These are phyloP conservation scores for Tarsius wallacei DNA, from an alignment of 2,797 vertebrate species.

Conservation along the genomic window DNA sequence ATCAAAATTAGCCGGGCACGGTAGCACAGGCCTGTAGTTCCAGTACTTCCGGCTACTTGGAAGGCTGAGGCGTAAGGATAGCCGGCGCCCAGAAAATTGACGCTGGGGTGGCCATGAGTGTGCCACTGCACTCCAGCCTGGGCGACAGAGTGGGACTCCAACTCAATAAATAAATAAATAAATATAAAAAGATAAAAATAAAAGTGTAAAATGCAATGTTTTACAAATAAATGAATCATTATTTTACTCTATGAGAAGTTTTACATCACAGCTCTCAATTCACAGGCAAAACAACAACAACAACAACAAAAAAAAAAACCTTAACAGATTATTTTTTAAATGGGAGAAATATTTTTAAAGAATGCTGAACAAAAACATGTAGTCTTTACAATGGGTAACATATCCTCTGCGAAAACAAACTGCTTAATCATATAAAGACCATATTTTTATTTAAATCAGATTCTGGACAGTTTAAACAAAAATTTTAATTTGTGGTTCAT, in stretches of 20 bases:
- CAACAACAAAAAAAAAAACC: conserved; percentile 38
- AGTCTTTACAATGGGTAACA: conserved; percentile 52
- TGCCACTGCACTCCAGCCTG: too few relatives aligned
- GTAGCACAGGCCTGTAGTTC: too few relatives aligned
- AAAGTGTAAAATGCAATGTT: too few relatives aligned
- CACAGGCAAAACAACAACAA: background rate
- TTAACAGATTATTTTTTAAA: conserved; percentile 58
- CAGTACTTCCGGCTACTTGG: too few relatives aligned
- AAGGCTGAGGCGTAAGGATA: too few relatives aligned
- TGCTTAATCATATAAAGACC: conserved; percentile 52
- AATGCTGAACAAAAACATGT: conserved; percentile 64
- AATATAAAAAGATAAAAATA: too few relatives aligned
- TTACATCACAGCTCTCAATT: conserved; percentile 50
- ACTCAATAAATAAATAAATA: too few relatives aligned
- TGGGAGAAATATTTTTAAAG: conserved; percentile 53
- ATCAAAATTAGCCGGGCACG: too few relatives aligned
- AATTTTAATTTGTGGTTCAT: conserved; percentile 76
- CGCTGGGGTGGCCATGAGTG: too few relatives aligned
- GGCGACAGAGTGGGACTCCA: too few relatives aligned
- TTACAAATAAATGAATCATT: background rate
- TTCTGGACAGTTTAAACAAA: conserved; percentile 66
- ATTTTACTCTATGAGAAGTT: conserved; percentile 64
- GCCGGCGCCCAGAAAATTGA: too few relatives aligned
- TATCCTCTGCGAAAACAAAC: conserved; percentile 55
- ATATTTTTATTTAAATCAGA: conserved; percentile 66